These are phyloP conservation scores for Drosophila greeni DNA, from an alignment of 2,888 invertebrate species.

Conservation along the genomic window DNA sequence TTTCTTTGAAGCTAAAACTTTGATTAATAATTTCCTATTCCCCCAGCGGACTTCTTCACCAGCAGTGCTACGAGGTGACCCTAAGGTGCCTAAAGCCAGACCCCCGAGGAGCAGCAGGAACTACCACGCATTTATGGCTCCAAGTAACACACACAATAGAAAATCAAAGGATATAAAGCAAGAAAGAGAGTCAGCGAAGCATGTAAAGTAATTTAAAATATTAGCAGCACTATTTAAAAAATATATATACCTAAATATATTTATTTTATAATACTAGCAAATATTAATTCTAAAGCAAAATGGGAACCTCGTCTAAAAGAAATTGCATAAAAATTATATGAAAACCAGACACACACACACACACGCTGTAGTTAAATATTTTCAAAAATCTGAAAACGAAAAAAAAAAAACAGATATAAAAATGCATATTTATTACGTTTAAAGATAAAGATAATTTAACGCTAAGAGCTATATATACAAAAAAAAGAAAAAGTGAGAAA, in stretches of 20 bases:
- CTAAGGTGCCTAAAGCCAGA: slow-evolving; percentile 77
- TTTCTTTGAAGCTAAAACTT: background rate
- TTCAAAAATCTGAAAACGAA: slow-evolving; percentile 46
- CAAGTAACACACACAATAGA: slow-evolving; percentile 32
- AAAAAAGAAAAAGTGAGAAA: slow-evolving; percentile 5
- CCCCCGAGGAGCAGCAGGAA: slow-evolving; percentile 22
- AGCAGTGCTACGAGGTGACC: slow-evolving; percentile 87
- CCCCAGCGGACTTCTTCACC: slow-evolving; percentile 85
- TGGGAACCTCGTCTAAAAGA: slow-evolving; percentile 56
- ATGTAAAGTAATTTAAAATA: slow-evolving; percentile 52
- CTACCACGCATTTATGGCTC: slow-evolving; percentile 65
- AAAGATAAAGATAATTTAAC: slow-evolving; percentile 43
- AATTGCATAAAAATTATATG: slow-evolving; percentile 33
- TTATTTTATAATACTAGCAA: slow-evolving; percentile 70
- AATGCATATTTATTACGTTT: slow-evolving; percentile 62
- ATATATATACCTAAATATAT: slow-evolving; percentile 56
- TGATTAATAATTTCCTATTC: too few relatives aligned
- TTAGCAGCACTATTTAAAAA: slow-evolving; percentile 65
- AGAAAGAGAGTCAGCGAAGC: slow-evolving; percentile 22
- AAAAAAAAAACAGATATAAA: slow-evolving; percentile 25
- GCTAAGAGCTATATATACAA: slow-evolving; percentile 41
- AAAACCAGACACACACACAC: slow-evolving; percentile 50
- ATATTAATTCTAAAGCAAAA: slow-evolving; percentile 66
- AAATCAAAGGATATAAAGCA: slow-evolving; percentile 28
- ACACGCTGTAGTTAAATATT: slow-evolving; percentile 66